These are phyloP conservation scores for Stegastes partitus DNA, from an alignment of 2,113 vertebrate species.

Conservation along the genomic window DNA sequence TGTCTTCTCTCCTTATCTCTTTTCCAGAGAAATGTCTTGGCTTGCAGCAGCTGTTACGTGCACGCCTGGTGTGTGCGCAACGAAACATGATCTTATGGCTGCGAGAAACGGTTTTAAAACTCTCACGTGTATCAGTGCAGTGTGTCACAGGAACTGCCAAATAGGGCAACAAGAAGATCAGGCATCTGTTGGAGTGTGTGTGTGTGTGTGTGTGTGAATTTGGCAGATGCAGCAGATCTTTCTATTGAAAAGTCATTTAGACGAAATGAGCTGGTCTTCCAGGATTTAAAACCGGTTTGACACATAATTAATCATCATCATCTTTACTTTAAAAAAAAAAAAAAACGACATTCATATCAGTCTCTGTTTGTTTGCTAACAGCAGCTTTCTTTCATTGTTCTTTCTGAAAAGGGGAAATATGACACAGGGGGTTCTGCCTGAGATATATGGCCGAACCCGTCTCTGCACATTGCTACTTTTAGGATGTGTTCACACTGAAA, in stretches of 20 bases:
- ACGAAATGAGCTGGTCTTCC: not conserved
- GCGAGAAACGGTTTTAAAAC: constrained; percentile 54
- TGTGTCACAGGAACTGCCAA: constrained; percentile 65
- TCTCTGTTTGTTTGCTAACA: not conserved
- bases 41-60: constrained; percentile 56
- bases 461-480: too few species aligned
- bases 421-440: not conserved
- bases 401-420: constrained; percentile 3
- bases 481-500: too few species aligned
- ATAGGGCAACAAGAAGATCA: constrained; percentile 39
- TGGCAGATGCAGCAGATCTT: constrained; percentile 9
- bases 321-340: not conserved
- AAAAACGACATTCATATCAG: not conserved
- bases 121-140: constrained; percentile 51
- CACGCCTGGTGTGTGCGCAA: not conserved
- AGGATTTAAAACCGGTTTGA: constrained; percentile 22
- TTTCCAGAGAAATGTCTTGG: constrained; percentile 34
- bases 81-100: constrained; percentile 56
- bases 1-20: not conserved
- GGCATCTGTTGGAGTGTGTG: constrained; percentile 38
- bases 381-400: not conserved
- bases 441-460: not conserved
- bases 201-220: constrained; percentile 34
- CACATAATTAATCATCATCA: not conserved
- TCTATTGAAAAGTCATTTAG: not conserved